A percentile compares a stretch with the other conserved stretches of the same genome.
Evolutionary conservation across 2,797 vertebrate species (phyloP).

Genomic region (Manis crassicaudata): DNA sequence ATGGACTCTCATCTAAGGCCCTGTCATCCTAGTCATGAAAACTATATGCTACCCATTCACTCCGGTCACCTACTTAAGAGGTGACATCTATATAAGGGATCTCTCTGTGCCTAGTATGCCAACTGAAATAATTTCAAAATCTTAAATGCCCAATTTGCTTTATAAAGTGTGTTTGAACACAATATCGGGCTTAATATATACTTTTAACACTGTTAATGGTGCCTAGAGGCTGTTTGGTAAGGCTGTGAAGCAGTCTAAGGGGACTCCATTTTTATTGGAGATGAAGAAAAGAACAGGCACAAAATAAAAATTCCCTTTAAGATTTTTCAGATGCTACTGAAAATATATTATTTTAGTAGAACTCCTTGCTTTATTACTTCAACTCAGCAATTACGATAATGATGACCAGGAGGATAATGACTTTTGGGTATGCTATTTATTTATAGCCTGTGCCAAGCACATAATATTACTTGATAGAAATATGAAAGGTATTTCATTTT

Average conservation of each 20-base stretch:
- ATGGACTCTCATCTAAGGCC: background rate
- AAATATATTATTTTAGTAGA: background rate
- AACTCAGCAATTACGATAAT: background rate
- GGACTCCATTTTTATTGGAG: conserved; percentile 23
- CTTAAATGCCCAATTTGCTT: background rate
- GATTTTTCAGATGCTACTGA: background rate
- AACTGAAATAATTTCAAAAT: conserved; percentile 1
- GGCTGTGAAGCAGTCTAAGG: conserved; percentile 18
- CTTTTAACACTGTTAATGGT: background rate
- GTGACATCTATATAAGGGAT: background rate
- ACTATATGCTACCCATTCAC: background rate
- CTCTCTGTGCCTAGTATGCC: background rate
- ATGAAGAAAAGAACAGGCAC: conserved; percentile 7
- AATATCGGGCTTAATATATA: background rate
- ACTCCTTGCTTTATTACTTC: background rate
- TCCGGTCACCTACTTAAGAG: background rate
- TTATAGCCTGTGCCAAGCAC: background rate
- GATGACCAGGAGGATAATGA: background rate
- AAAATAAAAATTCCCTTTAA: conserved; percentile 53
- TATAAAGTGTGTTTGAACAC: background rate
- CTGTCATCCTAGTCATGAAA: background rate
- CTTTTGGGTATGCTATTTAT: background rate
- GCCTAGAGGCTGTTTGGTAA: background rate
- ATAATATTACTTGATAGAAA: background rate
- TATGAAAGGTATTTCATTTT: background rate